These are phyloP conservation scores for Ostrea edulis DNA, from an alignment of 1,140 invertebrate genomes.

Conservation along the genomic window DNA sequence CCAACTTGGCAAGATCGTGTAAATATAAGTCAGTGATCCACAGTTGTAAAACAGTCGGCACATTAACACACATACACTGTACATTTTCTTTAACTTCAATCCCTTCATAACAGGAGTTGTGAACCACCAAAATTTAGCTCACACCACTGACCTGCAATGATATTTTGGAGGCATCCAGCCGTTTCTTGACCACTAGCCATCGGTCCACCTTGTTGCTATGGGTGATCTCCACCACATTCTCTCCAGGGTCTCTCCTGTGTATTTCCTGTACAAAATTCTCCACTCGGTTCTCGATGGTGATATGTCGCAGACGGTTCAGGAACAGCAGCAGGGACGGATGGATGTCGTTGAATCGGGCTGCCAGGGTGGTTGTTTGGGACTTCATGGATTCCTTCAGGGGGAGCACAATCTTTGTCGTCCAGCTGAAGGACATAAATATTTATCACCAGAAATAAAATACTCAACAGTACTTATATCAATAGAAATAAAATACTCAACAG, in stretches of 20 bases:
- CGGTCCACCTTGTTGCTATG: slow-evolving; percentile 67
- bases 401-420: slow-evolving; percentile 74
- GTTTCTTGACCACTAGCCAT: slow-evolving; percentile 76
- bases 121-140: no score
- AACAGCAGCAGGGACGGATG: slow-evolving; percentile 77
- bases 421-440: slow-evolving; percentile 60
- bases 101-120: no score
- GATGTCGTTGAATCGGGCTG: slow-evolving; percentile 76
- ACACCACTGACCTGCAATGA: slow-evolving; percentile 70
- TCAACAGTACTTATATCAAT: no score
- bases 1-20: no score
- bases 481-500: no score
- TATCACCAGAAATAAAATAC: not conserved
- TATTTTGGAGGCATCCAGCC: slow-evolving; percentile 74
- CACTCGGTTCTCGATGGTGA: slow-evolving; percentile 75
- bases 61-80: no score
- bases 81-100: no score
- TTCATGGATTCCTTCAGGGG: slow-evolving; percentile 73
- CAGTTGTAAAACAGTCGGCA: no score
- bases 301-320: slow-evolving; percentile 73
- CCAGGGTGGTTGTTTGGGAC: slow-evolving; percentile 67
- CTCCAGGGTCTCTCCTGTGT: slow-evolving; percentile 68
- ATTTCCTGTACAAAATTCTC: slow-evolving; percentile 68
- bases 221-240: slow-evolving; percentile 73
- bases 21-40: no score